A percentile compares a stretch with the other conserved stretches of the same genome.
These are phyloP conservation scores for Notocelia uddmanniana DNA, from an alignment of 2,888 invertebrate genomes.

Conservation along the genomic window DNA sequence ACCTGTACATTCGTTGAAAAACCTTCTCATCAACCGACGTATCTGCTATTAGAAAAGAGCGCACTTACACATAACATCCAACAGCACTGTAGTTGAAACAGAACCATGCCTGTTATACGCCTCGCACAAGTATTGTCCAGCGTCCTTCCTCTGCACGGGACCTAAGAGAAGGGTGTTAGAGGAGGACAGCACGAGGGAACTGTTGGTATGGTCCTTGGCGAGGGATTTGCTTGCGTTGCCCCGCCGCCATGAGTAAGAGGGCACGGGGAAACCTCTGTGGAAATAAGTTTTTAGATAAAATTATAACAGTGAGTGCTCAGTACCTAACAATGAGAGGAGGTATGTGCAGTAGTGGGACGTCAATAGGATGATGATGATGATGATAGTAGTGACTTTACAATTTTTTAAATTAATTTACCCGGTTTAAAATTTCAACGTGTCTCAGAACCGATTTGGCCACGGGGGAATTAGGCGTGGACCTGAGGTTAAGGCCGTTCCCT, in stretches of 20 bases:
- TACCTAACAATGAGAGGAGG: too few relatives aligned
- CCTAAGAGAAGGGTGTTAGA: constrained; percentile 82
- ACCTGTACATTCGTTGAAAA: too few relatives aligned
- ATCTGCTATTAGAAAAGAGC: too few relatives aligned
- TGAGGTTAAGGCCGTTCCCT: too few relatives aligned
- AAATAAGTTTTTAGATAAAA: neutral
- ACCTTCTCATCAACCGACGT: too few relatives aligned
- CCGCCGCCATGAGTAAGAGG: constrained; percentile 90
- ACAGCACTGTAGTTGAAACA: constrained; percentile 87
- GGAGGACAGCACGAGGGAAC: constrained; percentile 71
- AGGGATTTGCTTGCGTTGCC: constrained; percentile 73
- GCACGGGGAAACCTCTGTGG: constrained; percentile 88
- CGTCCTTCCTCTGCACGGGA: constrained; percentile 89
- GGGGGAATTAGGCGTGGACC: too few relatives aligned
- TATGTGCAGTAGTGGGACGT: too few relatives aligned
- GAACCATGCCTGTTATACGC: constrained; percentile 93
- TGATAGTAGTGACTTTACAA: too few relatives aligned
- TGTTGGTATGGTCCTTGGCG: constrained; percentile 66
- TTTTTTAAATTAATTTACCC: too few relatives aligned
- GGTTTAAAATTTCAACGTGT: too few relatives aligned
- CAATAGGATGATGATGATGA: too few relatives aligned
- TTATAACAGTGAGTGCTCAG: neutral
- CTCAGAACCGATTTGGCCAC: too few relatives aligned
- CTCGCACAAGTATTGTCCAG: constrained; percentile 92
- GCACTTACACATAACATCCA: constrained; percentile 95